These are phyloP conservation scores for Mormoops blainvillei DNA, from an alignment of 2,113 vertebrate genomes.

Conservation along the genomic window DNA sequence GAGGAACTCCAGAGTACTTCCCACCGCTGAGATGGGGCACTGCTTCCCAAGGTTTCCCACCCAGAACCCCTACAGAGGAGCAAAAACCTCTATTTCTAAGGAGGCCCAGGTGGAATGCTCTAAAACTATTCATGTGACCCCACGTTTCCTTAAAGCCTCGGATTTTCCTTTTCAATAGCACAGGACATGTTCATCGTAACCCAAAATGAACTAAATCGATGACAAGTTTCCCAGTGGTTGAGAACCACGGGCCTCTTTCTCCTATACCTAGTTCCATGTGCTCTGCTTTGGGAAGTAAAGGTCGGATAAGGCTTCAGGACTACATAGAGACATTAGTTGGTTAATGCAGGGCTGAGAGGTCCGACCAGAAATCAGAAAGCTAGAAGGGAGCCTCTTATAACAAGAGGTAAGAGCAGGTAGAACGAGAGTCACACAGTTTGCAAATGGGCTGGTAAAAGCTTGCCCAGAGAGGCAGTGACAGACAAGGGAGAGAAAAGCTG, in stretches of 20 bases:
- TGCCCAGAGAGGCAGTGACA: neutral
- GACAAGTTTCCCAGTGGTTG: neutral
- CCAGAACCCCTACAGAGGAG: neutral
- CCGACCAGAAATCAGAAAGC: neutral
- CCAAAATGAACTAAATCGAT: neutral
- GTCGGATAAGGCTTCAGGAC: neutral
- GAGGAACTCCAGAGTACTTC: neutral
- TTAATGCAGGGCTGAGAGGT: neutral
- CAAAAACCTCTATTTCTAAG: neutral
- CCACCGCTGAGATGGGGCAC: neutral
- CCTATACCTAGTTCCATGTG: neutral
- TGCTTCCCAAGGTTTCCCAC: neutral
- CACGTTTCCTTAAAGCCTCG: neutral
- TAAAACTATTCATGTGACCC: neutral
- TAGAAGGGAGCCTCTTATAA: neutral
- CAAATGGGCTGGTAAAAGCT: neutral
- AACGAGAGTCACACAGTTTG: neutral
- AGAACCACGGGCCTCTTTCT: neutral
- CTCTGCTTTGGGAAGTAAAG: neutral
- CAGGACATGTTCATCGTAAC: neutral
- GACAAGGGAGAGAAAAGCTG: neutral
- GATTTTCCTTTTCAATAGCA: neutral
- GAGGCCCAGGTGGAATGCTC: neutral
- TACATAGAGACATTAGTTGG: accelerated
- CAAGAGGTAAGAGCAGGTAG: neutral